These are phyloP conservation scores for Cygnus atratus DNA, from an alignment of 2,113 vertebrate genomes.

Conservation along the genomic window DNA sequence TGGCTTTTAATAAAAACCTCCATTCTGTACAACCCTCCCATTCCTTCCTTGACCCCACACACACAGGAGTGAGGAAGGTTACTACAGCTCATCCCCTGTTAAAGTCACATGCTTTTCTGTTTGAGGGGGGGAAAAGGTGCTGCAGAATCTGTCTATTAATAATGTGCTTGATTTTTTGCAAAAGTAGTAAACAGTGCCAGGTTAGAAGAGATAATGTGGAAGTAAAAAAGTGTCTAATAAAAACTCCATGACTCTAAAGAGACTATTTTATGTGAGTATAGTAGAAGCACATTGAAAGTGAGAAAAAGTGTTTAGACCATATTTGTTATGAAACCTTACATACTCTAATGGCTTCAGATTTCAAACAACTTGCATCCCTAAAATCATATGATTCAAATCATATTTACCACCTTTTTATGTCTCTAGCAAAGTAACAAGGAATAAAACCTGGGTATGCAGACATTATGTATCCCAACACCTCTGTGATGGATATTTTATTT, in stretches of 20 bases:
- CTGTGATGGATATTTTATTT: not conserved
- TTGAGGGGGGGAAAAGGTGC: not conserved
- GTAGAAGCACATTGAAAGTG: not conserved
- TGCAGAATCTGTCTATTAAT: not conserved
- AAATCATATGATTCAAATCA: not conserved
- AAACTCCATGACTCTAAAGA: not conserved
- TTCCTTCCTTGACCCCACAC: rapidly evolving
- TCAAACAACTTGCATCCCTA: not conserved
- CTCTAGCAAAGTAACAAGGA: not conserved
- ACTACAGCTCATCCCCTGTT: not conserved
- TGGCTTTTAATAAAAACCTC: not conserved
- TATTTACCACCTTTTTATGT: not conserved
- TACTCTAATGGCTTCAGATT: not conserved
- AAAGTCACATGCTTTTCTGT: not conserved
- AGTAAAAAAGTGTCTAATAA: not conserved
- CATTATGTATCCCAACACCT: not conserved
- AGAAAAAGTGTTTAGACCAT: not conserved
- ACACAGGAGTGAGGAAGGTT: not conserved
- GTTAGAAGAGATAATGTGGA: not conserved
- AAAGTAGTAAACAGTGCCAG: not conserved
- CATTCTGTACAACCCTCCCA: not conserved
- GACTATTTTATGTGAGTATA: not conserved
- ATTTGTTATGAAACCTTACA: not conserved
- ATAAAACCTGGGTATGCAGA: not conserved
- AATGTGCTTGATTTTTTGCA: not conserved